Evolutionary conservation across 2,113 vertebrate genomes (phyloP).

Genomic region (Ammodramus savannarum): DNA sequence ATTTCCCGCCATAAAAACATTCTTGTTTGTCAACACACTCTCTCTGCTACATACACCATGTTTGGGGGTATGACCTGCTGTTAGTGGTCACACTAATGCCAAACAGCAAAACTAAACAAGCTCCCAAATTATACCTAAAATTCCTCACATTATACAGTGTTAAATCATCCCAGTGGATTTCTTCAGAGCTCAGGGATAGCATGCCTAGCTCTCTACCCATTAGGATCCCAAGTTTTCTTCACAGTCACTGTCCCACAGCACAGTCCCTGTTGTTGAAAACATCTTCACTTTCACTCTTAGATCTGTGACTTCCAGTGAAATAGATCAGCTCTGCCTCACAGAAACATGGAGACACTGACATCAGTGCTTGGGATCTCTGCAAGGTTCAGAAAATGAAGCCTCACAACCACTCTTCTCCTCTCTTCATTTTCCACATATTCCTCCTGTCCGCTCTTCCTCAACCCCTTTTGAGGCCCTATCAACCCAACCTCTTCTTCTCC

Average conservation of each 20-base stretch:
- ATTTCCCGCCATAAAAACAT: neutral
- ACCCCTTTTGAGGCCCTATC: too few species aligned
- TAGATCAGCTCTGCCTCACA: neutral
- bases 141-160: neutral
- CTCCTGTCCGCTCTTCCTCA: neutral
- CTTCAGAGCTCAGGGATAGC: neutral
- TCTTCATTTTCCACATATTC: neutral
- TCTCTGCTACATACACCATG: fast-evolving
- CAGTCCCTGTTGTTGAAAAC: neutral
- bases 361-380: fast-evolving
- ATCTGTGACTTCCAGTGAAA: neutral
- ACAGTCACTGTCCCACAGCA: neutral
- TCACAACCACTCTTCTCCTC: too few species aligned
- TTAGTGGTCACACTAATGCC: neutral
- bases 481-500: too few species aligned
- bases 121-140: neutral
- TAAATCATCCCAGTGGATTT: neutral
- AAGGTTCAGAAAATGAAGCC: neutral
- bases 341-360: neutral
- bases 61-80: neutral
- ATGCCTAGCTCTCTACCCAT: neutral
- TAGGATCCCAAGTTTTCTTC: neutral
- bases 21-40: fast-evolving
- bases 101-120: neutral
- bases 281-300: neutral